phyloP scores from a whole-genome alignment of 64 coral and sea anemone species.

The Pachyseris speciosa region DNA sequence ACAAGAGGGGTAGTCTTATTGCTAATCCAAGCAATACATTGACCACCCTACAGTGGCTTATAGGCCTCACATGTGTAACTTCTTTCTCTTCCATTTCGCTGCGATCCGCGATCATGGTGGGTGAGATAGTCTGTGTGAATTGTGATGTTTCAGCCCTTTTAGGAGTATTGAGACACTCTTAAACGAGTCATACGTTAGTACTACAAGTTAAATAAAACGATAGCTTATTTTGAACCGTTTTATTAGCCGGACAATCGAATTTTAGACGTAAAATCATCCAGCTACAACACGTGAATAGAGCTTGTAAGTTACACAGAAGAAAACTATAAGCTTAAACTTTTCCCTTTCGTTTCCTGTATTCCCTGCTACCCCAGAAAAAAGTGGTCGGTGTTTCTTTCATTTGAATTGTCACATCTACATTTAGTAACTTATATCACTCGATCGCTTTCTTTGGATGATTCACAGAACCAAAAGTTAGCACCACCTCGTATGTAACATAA shows the following conservation, averaged over 20 bases:
- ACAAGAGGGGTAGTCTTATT: background rate
- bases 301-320: too few species aligned
- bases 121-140: background rate
- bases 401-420: too few species aligned
- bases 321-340: too few species aligned
- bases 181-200: background rate
- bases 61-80: constrained; percentile 12
- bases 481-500: too few species aligned
- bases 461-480: too few species aligned
- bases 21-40: background rate
- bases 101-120: background rate
- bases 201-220: background rate
- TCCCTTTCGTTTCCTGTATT: too few species aligned
- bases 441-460: too few species aligned
- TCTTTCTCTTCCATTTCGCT: constrained; percentile 2
- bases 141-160: background rate
- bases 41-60: background rate
- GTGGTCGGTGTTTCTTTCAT: too few species aligned
- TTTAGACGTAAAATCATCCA: background rate
- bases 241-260: background rate
- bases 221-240: background rate
- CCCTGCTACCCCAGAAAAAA: too few species aligned
- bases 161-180: background rate
- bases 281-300: background rate
- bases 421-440: too few species aligned